Evolutionary conservation across 2,888 invertebrate genomes (phyloP), one percentile per base, ranked within the genome.

Genomic region (Eucera pruinosa): DNA sequence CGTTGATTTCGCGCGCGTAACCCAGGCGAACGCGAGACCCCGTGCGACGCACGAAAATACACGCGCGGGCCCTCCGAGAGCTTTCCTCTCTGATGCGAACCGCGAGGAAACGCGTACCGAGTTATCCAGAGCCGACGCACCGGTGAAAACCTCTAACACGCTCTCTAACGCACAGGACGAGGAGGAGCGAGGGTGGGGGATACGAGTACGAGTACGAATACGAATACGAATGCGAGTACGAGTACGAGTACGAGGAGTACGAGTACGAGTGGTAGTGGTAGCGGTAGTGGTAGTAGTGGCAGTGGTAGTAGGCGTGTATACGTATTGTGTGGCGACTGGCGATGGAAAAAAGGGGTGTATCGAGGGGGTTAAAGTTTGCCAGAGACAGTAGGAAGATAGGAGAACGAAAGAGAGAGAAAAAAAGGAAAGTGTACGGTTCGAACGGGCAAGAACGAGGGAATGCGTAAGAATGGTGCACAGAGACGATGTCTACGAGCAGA

Each of bases 11-110:
- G 71, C 74, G 66, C 65, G 66, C 66, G 52, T 33, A 43, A 36
- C 41, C 47, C 25, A 48, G n/a, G 23, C 30, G 39, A 25, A 47
- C 54, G 25, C 71, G 60, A 52, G 65, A 48, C 50, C 58, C 66
- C 43, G 57, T 43, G 65, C 73, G 52, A 58, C 65, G 74, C 75
- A 73, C 74, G 58, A 74, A 75, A 75, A 75, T 73, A 73, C 73
- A 73, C 73, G 55, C 74, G 73, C 52, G 43, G n/a, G 27, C 36
- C 55, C 73, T 64, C 72, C 41, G 41, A 43, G 48, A 60, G 43
- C 50, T 33, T 33, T n/a, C n/a, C 23, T 57, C 48, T 55, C 50
- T 47, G 30, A n/a, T 30, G 61, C 54, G 64, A 43, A 41, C 11
- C 27, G 27, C 60, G 60, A 48, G 67, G 20, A 48, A 58, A 60